Evolutionary conservation across 1,140 invertebrate species (phyloP).

Genomic region (Saccostrea cuccullata): DNA sequence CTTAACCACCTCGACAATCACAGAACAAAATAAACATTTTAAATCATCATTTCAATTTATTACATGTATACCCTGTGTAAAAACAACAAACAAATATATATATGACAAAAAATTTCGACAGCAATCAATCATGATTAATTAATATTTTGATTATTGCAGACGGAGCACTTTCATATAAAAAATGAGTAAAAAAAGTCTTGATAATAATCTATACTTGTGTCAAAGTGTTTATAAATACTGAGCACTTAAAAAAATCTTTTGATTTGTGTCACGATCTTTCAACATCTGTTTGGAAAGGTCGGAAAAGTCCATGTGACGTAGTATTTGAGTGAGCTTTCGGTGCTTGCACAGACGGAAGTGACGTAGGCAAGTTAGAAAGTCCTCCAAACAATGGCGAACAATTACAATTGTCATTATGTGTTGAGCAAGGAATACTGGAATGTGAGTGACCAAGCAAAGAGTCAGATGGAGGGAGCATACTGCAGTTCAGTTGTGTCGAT

Average conservation of each 20-base stretch:
- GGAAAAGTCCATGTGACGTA: slow-evolving; percentile 65
- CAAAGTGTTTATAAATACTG: slow-evolving; percentile 20
- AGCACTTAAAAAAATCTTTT: neutral
- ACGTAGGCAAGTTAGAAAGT: slow-evolving; percentile 53
- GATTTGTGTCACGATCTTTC: slow-evolving; percentile 55
- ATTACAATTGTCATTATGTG: slow-evolving; percentile 57
- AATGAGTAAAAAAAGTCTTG: neutral
- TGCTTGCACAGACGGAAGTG: slow-evolving; percentile 50
- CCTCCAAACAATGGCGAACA: slow-evolving; percentile 54
- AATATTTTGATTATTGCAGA: neutral
- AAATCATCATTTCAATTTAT: slow-evolving; percentile 5
- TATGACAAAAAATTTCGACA: neutral
- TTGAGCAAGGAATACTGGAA: slow-evolving; percentile 49
- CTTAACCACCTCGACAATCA: too few species aligned
- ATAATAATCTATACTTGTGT: neutral
- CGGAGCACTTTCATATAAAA: neutral
- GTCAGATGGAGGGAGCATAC: slow-evolving; percentile 52
- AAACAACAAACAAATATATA: slow-evolving; percentile 30
- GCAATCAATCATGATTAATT: slow-evolving; percentile 17
- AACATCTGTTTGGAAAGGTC: slow-evolving; percentile 65
- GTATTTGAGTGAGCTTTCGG: slow-evolving; percentile 59
- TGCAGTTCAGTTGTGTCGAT: slow-evolving; percentile 45
- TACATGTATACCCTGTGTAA: slow-evolving; percentile 27
- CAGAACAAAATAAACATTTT: too few species aligned
- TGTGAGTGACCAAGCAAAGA: slow-evolving; percentile 53